Percentiles rank a stretch among this genome's conserved stretches.
Evolutionary conservation across 2,797 vertebrate species (phyloP).

Genomic region (Brotula barbata): DNA sequence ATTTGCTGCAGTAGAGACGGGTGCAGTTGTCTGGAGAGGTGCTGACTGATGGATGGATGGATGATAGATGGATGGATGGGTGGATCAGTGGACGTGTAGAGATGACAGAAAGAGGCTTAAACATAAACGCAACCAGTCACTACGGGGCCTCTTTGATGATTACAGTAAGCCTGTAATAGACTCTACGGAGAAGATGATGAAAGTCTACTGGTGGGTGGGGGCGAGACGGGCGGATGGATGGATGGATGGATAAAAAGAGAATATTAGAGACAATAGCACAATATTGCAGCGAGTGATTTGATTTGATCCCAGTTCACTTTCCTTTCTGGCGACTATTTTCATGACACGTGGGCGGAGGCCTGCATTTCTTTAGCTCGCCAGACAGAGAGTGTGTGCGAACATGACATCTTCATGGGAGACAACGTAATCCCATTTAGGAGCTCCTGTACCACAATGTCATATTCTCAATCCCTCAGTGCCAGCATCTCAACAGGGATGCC

Average conservation of each 20-base stretch:
- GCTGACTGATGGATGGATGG: slow-evolving; percentile 36
- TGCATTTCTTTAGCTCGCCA: no score
- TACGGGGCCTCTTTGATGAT: slow-evolving; percentile 32
- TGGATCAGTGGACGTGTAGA: slow-evolving; percentile 46
- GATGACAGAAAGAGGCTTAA: slow-evolving; percentile 58
- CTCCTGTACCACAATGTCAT: no score
- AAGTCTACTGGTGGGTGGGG: slow-evolving; percentile 1
- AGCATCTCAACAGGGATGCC: no score
- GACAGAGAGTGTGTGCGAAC: no score
- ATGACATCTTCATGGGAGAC: no score
- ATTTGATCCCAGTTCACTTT: no score
- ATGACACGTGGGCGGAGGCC: no score
- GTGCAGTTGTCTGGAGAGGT: slow-evolving; percentile 13
- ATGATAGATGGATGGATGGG: slow-evolving; percentile 17
- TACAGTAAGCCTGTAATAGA: slow-evolving; percentile 32
- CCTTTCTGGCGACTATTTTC: no score
- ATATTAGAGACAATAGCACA: no score
- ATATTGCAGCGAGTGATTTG: no score
- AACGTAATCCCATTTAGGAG: no score
- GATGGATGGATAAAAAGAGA: background rate
- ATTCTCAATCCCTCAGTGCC: no score
- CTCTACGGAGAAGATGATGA: slow-evolving; percentile 14
- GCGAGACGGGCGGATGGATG: background rate
- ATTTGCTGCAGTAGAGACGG: slow-evolving; percentile 33
- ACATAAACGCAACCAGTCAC: slow-evolving; percentile 47